Conservation (phyloP, 2,113 vertebrate species). For the Microcebus griseorufus region DNA sequence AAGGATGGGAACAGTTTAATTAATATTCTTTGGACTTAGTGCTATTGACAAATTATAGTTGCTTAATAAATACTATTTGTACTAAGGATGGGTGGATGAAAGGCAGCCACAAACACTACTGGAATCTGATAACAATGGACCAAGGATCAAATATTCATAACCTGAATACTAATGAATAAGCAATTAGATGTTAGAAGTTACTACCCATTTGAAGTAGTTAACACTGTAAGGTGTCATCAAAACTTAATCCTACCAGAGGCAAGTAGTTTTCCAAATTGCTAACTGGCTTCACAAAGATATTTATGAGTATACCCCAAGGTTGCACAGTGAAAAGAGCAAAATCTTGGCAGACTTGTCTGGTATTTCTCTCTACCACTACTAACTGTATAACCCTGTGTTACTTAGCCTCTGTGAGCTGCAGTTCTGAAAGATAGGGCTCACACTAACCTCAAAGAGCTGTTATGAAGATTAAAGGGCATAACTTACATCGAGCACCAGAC, state of each 20-base stretch:
- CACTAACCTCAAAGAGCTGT: neutral
- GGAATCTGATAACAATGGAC: constrained; percentile 13
- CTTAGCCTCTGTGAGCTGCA: neutral
- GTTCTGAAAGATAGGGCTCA: neutral
- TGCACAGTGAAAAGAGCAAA: neutral
- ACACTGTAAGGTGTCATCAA: neutral
- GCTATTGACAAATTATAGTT: constrained; percentile 19
- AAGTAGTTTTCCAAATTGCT: constrained; percentile 44
- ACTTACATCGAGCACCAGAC: neutral
- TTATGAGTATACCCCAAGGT: neutral
- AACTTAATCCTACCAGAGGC: neutral
- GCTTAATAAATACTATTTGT: constrained; percentile 16
- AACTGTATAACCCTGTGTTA: neutral
- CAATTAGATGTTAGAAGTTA: constrained; percentile 5
- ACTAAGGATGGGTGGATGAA: constrained; percentile 38
- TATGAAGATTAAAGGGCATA: neutral
- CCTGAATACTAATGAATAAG: neutral
- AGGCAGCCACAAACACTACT: constrained; percentile 5
- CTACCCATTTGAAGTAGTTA: constrained; percentile 14
- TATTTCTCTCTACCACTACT: neutral
- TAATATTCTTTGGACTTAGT: constrained; percentile 13
- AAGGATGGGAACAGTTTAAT: neutral
- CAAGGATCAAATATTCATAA: neutral
- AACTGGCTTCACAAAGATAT: neutral
- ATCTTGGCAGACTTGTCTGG: neutral